phyloP scores from a whole-genome alignment of 2,797 vertebrate genomes.

The Gadopsis marmoratus region DNA sequence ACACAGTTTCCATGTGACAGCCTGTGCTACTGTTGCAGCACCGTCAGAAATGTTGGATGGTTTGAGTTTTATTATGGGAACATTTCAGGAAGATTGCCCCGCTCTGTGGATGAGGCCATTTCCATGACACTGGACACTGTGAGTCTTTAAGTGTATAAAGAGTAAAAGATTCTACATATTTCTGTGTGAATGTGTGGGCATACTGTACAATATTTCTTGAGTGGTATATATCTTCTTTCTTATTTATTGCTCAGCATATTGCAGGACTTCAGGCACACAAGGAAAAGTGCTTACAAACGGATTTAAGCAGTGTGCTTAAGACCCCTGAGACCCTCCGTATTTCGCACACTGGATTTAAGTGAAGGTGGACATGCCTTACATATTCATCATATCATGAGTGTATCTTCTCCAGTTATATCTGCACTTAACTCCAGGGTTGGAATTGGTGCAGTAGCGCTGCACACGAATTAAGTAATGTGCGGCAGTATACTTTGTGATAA shows the following conservation, averaged over 20 bases:
- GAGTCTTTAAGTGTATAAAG: background rate
- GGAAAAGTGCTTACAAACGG: background rate
- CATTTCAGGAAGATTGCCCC: background rate
- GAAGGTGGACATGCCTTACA: constrained; percentile 5
- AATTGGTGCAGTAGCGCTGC: background rate
- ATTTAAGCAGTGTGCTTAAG: background rate
- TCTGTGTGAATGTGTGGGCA: background rate
- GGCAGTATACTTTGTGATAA: constrained; percentile 5
- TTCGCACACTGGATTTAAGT: background rate
- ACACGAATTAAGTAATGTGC: constrained; percentile 4
- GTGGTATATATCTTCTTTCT: background rate
- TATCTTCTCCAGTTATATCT: background rate
- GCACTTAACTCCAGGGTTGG: background rate
- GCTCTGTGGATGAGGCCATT: background rate
- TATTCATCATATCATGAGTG: background rate
- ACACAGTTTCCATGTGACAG: background rate
- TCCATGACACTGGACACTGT: background rate
- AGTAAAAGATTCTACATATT: background rate
- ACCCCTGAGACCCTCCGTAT: too few species aligned
- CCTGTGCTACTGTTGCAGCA: background rate
- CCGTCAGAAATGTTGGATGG: background rate
- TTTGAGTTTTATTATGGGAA: background rate
- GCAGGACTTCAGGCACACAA: background rate
- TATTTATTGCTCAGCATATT: background rate
- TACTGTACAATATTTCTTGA: background rate